Evolutionary conservation across 2,113 vertebrate genomes (phyloP).

Genomic region (Plestiodon gilberti): DNA sequence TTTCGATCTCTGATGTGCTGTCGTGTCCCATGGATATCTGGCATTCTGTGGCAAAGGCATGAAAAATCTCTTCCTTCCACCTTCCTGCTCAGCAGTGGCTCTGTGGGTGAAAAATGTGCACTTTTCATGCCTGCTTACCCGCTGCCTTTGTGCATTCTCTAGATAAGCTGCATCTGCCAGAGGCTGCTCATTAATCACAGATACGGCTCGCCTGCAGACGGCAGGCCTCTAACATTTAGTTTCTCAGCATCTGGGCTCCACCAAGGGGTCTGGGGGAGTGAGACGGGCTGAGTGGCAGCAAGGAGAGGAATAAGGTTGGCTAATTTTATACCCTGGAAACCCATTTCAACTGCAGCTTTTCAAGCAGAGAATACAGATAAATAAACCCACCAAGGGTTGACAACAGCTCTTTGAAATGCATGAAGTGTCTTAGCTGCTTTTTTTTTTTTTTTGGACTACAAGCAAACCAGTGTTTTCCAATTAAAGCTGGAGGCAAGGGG

Average conservation of each 20-base stretch:
- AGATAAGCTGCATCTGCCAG: conserved; percentile 39
- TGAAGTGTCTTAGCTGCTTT: conserved; percentile 16
- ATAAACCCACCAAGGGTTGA: background rate
- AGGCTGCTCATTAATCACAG: background rate
- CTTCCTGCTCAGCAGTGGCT: conserved; percentile 26
- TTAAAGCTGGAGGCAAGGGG: conserved; percentile 17
- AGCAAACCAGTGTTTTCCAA: conserved; percentile 40
- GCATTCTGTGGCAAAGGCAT: conserved; percentile 11
- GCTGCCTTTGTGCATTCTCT: conserved; percentile 14
- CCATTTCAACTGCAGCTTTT: background rate
- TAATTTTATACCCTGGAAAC: conserved; percentile 2
- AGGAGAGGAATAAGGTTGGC: background rate
- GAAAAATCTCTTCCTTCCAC: conserved; percentile 45
- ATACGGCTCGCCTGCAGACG: background rate
- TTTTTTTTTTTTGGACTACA: background rate
- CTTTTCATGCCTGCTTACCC: conserved; percentile 47
- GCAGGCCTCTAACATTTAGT: background rate
- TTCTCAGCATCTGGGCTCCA: background rate
- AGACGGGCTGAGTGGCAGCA: background rate
- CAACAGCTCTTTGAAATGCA: conserved; percentile 37
- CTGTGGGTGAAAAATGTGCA: conserved; percentile 45
- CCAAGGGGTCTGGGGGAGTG: background rate
- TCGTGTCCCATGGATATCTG: conserved; percentile 31
- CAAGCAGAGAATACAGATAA: conserved; percentile 8
- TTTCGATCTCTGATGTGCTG: conserved; percentile 32